Conservation (phyloP, 2,888 invertebrate species). For the Ceramica pisi region DNA sequence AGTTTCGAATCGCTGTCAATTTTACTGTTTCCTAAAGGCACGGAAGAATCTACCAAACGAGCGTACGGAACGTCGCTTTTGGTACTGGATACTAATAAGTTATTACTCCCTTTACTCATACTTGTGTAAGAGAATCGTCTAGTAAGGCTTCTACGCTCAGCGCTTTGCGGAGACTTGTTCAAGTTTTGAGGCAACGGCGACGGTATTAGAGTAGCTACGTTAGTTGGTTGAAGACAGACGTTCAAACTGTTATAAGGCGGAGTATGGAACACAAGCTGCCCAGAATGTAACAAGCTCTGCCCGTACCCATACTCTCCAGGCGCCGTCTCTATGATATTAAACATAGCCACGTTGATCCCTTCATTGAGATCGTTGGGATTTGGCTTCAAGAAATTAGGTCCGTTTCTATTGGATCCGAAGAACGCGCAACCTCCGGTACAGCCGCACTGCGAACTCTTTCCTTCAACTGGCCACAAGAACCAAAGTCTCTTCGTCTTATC, state of each 20-base stretch:
- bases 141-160: constrained; percentile 85
- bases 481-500: constrained; percentile 96
- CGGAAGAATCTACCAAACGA: constrained; percentile 93
- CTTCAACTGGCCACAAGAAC: constrained; percentile 97
- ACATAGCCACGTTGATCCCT: constrained; percentile 95
- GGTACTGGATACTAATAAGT: constrained; percentile 84
- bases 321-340: constrained; percentile 93
- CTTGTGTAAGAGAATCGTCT: constrained; percentile 88
- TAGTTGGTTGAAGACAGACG: constrained; percentile 93
- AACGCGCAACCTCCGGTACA: constrained; percentile 98
- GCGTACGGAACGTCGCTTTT: constrained; percentile 95
- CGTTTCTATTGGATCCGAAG: constrained; percentile 98
- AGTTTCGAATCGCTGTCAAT: constrained; percentile 94
- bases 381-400: constrained; percentile 96
- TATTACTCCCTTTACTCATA: constrained; percentile 86
- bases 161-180: constrained; percentile 84
- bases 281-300: constrained; percentile 97
- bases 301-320: constrained; percentile 97
- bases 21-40: constrained; percentile 90
- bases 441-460: constrained; percentile 95
- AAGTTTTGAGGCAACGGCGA: constrained; percentile 85
- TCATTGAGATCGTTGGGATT: constrained; percentile 95
- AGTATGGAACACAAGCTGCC: constrained; percentile 97
- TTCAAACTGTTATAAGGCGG: constrained; percentile 96
- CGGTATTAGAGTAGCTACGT: constrained; percentile 83